These are phyloP conservation scores for Mantis religiosa DNA, from an alignment of 2,888 invertebrate genomes.

Conservation along the genomic window DNA sequence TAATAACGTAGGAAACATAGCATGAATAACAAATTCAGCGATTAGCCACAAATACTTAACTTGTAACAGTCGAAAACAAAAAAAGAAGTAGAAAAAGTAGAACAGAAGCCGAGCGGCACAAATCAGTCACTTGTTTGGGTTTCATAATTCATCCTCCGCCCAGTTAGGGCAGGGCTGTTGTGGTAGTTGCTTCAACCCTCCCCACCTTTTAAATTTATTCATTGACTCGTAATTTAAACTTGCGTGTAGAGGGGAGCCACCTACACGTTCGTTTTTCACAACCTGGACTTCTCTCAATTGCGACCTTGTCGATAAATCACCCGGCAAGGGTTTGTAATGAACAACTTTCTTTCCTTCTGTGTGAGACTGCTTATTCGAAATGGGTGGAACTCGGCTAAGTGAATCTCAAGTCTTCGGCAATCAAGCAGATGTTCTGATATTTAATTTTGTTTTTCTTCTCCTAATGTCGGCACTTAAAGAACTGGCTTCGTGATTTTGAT, in stretches of 20 bases:
- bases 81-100: neutral
- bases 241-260: neutral
- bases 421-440: neutral
- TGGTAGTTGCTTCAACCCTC: neutral
- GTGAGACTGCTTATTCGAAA: neutral
- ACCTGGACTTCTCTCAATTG: neutral
- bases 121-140: neutral
- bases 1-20: neutral
- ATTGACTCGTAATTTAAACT: neutral
- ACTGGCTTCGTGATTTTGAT: too few relatives aligned
- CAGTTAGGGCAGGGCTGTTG: neutral
- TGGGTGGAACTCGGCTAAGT: neutral
- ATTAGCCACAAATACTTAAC: too few relatives aligned
- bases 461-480: too few relatives aligned
- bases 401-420: neutral
- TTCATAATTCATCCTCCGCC: neutral
- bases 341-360: neutral
- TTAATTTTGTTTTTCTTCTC: neutral
- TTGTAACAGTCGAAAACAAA: neutral
- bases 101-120: neutral
- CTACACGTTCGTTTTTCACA: neutral
- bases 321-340: neutral
- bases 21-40: neutral
- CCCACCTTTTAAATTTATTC: neutral
- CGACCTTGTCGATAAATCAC: neutral